Base-by-base conservation (phyloP, 2,797 vertebrate species). In the Rachycentron canadum region DNA sequence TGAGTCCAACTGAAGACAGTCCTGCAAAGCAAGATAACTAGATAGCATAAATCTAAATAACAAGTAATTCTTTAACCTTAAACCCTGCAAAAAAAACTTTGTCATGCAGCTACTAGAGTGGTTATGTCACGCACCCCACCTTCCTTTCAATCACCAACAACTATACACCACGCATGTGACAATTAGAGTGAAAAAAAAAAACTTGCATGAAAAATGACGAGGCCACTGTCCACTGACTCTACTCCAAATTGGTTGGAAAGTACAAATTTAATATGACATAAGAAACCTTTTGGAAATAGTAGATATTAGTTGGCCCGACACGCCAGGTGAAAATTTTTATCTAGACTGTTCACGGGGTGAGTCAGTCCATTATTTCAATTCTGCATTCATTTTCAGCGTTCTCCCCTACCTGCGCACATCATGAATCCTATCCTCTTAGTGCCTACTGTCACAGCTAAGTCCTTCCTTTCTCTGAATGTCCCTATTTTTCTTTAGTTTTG, bases 331-430 rank as follows among this genome's bases (percentile, higher is more conserved):
- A 45, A 19, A 45, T 7, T 2, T 19, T 8, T 19, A 45, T 16
- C 41, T 45, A 43, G 16, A 7, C 41, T 19, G 17, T 45, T 17
- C 57, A 56, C 65, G 49, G 45, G 63, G 64, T n/a, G 7, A 56
- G 38, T 75, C 56, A 30, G 61, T 69, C 56, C 69, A 58, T 68
- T 55, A 50, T 67, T 80, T 63, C 34, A 69, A 13, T 56, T 60
- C 26, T 9, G 21, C 55, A 56, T 69, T 78, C 41, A 43, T 43
- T 43, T 43, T 19, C 16, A 41, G 57, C 72, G 50, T 43, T 68
- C 19, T 36, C 21, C 26, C 45, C 14, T 2, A 3, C 19, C 60
- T n/a, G 45, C 23, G 7, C 16, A 10, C 36, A 58, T n/a, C 56
- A 62, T 53, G 45, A 63, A 70, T n/a, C 17, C 11, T n/a, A 36